A percentile compares a stretch with the other conserved stretches of the same genome.
Conservation (phyloP, 2,113 vertebrate species). For the Salvelinus fontinalis region DNA sequence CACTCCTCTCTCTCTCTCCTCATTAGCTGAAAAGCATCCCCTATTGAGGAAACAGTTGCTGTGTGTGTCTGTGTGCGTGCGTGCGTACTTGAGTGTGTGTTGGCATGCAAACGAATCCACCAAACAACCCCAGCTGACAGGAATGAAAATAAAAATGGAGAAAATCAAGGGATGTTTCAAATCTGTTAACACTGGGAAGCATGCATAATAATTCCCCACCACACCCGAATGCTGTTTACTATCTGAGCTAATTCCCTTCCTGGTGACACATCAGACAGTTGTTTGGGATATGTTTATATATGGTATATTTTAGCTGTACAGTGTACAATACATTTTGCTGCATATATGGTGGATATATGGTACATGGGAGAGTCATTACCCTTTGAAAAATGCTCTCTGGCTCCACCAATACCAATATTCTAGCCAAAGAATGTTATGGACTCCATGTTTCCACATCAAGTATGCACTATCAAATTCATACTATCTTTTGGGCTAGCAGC, state of each 20-base stretch:
- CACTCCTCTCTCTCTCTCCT: constrained; percentile 7
- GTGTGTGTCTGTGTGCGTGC: too few species aligned
- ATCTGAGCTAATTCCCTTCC: not conserved
- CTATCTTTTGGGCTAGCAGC: too few species aligned
- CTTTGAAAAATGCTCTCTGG: too few species aligned
- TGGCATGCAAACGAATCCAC: too few species aligned
- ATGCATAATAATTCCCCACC: constrained; percentile 58
- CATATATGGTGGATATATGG: not conserved
- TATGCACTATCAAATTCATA: too few species aligned
- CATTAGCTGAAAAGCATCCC: constrained; percentile 50
- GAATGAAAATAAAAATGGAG: constrained; percentile 22
- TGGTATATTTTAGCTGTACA: not conserved
- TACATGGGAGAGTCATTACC: not conserved
- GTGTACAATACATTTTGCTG: too few species aligned
- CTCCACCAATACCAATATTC: too few species aligned
- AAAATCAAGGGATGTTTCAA: constrained; percentile 63
- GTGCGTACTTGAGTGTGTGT: too few species aligned
- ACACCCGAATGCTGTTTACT: constrained; percentile 23
- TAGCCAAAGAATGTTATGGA: too few species aligned
- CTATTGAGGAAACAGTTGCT: too few species aligned
- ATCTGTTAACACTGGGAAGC: constrained; percentile 63
- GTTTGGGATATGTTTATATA: not conserved
- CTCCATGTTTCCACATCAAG: too few species aligned
- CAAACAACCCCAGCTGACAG: too few species aligned
- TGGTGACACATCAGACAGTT: not conserved